These are phyloP conservation scores for Amphiprion percula DNA, from an alignment of 2,113 vertebrate genomes.

Conservation along the genomic window DNA sequence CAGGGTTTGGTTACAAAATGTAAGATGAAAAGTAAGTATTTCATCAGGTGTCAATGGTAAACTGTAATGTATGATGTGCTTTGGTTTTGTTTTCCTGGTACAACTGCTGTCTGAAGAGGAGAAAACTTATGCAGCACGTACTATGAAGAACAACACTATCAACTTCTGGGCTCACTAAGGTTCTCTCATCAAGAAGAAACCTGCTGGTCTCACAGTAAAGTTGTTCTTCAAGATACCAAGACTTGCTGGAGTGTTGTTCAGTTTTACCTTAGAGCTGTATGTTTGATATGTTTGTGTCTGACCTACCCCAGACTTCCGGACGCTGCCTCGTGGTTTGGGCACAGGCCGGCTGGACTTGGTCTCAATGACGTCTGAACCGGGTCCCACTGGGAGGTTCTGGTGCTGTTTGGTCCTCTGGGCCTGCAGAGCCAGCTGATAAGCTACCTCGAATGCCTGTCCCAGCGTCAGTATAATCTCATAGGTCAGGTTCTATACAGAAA, in stretches of 20 bases:
- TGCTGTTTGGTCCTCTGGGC: constrained; percentile 92
- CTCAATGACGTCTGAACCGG: constrained; percentile 85
- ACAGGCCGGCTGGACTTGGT: constrained; percentile 92
- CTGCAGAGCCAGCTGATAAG: constrained; percentile 98
- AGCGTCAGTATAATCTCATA: constrained; percentile 98
- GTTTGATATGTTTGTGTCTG: neutral
- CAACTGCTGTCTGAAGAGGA: neutral
- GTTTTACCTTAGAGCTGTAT: too few species aligned
- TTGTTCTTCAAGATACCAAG: too few species aligned
- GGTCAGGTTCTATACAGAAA: constrained; percentile 89
- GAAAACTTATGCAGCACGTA: neutral
- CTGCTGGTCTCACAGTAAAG: too few species aligned
- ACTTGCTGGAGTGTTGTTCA: too few species aligned
- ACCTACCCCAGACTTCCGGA: constrained; percentile 92
- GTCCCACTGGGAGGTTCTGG: constrained; percentile 71
- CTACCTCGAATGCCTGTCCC: constrained; percentile 98
- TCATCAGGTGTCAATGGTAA: neutral
- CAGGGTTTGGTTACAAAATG: neutral
- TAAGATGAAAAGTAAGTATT: neutral
- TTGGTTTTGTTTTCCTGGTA: neutral
- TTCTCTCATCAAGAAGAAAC: too few species aligned
- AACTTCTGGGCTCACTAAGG: too few species aligned
- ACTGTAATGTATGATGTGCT: neutral
- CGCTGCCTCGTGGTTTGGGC: constrained; percentile 91
- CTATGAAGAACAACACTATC: too few species aligned